A percentile compares a stretch with the other conserved stretches of the same genome.
These are phyloP conservation scores for Cephus spinipes DNA, from an alignment of 2,888 invertebrate genomes.

Conservation along the genomic window DNA sequence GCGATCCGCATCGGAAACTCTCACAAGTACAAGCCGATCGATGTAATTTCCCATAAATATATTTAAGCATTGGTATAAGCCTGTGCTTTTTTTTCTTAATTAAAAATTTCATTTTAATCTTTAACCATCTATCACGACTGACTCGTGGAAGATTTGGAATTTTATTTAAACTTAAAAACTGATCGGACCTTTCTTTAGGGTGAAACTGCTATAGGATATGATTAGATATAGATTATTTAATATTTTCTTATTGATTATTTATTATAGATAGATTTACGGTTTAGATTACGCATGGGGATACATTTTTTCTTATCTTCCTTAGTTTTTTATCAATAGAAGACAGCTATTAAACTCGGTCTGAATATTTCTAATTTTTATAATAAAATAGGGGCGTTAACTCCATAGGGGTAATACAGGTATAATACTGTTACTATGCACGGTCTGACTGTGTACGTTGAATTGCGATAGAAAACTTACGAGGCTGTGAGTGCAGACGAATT, in stretches of 20 bases:
- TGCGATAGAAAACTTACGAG: neutral
- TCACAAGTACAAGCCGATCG: neutral
- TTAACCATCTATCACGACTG: neutral
- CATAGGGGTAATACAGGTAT: neutral
- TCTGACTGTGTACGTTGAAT: neutral
- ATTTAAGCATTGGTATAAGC: neutral
- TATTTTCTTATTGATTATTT: no score
- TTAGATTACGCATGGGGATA: no score
- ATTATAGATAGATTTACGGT: no score
- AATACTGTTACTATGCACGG: neutral
- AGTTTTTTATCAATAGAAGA: no score
- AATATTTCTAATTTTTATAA: no score
- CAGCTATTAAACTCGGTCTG: no score
- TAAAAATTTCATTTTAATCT: neutral
- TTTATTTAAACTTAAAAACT: neutral
- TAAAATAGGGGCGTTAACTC: no score
- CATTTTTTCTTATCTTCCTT: no score
- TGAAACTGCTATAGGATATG: no score
- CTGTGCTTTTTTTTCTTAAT: neutral
- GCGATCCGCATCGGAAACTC: neutral
- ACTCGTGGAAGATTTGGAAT: neutral
- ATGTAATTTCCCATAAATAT: neutral
- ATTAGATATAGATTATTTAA: no score
- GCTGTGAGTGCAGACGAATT: neutral
- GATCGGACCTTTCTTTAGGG: neutral